Base-by-base conservation (phyloP, 2,113 vertebrate genomes). In the Ellobius talpinus region DNA sequence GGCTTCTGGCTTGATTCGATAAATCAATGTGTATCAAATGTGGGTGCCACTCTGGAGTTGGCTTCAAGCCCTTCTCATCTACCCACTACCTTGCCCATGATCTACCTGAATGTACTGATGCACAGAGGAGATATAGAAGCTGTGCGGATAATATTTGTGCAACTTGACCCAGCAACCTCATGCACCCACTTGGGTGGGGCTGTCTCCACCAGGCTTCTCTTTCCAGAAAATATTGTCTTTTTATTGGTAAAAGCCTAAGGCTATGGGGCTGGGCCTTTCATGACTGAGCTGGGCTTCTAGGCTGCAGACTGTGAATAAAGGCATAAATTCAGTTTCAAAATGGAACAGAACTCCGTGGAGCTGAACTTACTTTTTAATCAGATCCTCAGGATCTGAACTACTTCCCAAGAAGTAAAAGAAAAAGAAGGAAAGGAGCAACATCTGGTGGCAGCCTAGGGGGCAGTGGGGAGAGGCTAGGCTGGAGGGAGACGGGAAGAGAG, bases 21-120 rank as follows among this genome's bases (percentile, higher is more conserved):
- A 98, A 98, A 98, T 98, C 98, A 98, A 98, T 99, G 98, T 98
- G 97, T 98, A 98, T 98, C 97, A 98, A 98, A 98, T 93, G 87
- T 33, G 79, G 97, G 96, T 7, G 5, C 94, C 89, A 91, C 4
- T 82, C 89, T 39, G 96, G 97, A n/a, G 55, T 63, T 96, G 95
- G 96, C 97, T 96, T 95, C 97, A 96, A 98, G 96, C 92, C 50
- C 95, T 98, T 98, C 98, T 98, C 98, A 97, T 97, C 98, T 97
- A 97, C 95, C 93, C 95, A 89, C 89, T 94, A 95, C 77, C 93
- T 96, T 93, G 90, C 95, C 72, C 19, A 93, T 81, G 97, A 84
- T 94, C 92, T 95, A 98, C 97, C 95, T 96, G 97, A 95, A 87
- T 4, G 12, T 0, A 17, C 95, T 77, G 87, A 95, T 96, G 97